Base-by-base conservation (phyloP, 2,797 vertebrate genomes). In the Eulemur mongoz region DNA sequence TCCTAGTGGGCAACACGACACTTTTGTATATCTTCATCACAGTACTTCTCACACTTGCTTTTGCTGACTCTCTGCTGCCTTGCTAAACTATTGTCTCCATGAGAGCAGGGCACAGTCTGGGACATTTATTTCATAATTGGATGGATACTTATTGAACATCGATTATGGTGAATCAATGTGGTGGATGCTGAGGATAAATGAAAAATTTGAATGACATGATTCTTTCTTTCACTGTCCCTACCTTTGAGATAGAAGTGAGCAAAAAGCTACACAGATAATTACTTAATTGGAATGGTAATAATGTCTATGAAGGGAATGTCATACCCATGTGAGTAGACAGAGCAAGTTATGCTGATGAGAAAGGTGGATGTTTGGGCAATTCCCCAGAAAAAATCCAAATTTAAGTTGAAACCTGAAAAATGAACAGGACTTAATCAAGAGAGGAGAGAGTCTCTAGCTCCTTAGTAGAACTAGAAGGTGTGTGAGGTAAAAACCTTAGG, bases 321-420 rank as follows among this genome's bases (percentile, higher is more conserved):
- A 6, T 23, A 32, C 73, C 30, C 57, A 70, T 43, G 9, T 54
- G 20, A 65, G 22, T 18, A 54, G 32, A 35, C 23, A 15, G 13
- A 80, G 1, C 3, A 32, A 57, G 1, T n/a, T 32, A 30, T 6
- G 72, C 32, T 48, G 5, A 3, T 80, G 20, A 38, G 23, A 61
- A 22, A 40, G 79, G 25, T 0, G 2, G 3, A 1, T 35, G 30
- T 76, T 67, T 25, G 11, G 14, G 4, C 8, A 40, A 5, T 20
- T 13, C 11, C 54, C 9, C 13, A 12, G 40, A 85, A 86, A 57
- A 40, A 63, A 90, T 8, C 2, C 30, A 32, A 32, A 76, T 84
- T 61, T 27, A 82, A 17, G 5, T 15, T 38, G 35, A 72, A 10
- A 63, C 2, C 0, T 59, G 43, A 63, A 67, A 45, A 45, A 15